These are phyloP conservation scores for Corythaeola cristata DNA, from an alignment of 2,113 vertebrate genomes.

Conservation along the genomic window DNA sequence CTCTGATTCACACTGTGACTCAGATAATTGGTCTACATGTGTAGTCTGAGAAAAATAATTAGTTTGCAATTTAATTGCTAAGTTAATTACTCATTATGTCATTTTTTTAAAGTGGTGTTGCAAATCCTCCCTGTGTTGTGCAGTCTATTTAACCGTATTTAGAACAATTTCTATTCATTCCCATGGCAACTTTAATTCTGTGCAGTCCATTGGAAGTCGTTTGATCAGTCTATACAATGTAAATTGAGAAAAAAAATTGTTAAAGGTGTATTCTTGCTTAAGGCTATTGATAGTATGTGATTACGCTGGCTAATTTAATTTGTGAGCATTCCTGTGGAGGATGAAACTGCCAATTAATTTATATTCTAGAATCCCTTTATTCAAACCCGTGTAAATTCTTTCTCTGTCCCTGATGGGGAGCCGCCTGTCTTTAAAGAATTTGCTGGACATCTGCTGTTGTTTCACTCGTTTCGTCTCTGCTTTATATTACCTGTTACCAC, in stretches of 20 bases:
- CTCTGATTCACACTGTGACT: not conserved
- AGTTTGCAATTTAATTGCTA: not conserved
- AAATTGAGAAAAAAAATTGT: not conserved
- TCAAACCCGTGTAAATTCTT: not conserved
- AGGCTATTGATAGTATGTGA: not conserved
- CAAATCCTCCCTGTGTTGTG: not conserved
- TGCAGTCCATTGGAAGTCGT: not conserved
- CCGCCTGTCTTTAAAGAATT: not conserved
- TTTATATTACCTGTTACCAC: not conserved
- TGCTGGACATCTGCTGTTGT: not conserved
- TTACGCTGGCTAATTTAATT: not conserved
- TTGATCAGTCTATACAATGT: constrained; percentile 16
- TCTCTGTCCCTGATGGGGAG: not conserved
- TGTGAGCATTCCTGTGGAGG: not conserved
- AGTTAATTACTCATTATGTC: constrained; percentile 22
- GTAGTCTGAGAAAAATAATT: constrained; percentile 7
- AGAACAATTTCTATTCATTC: not conserved
- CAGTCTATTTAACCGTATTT: not conserved
- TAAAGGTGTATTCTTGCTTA: not conserved
- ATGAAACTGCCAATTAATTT: not conserved
- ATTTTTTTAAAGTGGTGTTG: not conserved
- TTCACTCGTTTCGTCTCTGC: not conserved
- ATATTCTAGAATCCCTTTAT: not conserved
- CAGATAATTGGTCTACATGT: not conserved
- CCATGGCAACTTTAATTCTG: not conserved